A percentile compares a stretch with the other conserved stretches of the same genome.
phyloP scores from a whole-genome alignment of 2,797 vertebrate species.

The Petrocephalus sullivani region DNA sequence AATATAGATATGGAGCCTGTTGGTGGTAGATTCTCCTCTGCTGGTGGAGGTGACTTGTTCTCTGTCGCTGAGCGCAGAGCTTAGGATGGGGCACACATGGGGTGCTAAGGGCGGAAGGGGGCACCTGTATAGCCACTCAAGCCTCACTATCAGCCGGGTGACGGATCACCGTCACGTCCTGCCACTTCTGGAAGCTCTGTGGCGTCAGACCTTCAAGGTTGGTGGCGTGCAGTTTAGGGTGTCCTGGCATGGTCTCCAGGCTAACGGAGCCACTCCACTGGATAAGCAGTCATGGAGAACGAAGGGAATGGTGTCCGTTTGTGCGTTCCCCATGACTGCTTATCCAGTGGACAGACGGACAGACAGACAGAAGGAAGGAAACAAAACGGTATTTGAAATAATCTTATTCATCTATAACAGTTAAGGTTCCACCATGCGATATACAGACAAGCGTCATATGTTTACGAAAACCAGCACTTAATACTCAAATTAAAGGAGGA shows the following conservation, averaged over 20 bases:
- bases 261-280: background rate
- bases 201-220: background rate
- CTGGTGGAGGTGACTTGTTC: background rate
- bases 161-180: background rate
- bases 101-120: background rate
- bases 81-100: background rate
- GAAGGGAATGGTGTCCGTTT: background rate
- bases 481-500: background rate
- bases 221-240: background rate
- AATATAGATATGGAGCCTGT: background rate
- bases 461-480: background rate
- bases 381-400: background rate
- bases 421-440: background rate
- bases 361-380: background rate
- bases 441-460: background rate
- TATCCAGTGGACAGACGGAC: background rate
- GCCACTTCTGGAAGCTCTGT: background rate
- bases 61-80: background rate
- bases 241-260: background rate
- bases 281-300: background rate
- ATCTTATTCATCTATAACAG: background rate
- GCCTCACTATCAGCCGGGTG: background rate
- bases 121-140: background rate
- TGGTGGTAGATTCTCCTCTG: background rate
- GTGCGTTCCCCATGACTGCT: background rate